phyloP scores from a whole-genome alignment of 2,888 invertebrate genomes.

The Microctonus brassicae region DNA sequence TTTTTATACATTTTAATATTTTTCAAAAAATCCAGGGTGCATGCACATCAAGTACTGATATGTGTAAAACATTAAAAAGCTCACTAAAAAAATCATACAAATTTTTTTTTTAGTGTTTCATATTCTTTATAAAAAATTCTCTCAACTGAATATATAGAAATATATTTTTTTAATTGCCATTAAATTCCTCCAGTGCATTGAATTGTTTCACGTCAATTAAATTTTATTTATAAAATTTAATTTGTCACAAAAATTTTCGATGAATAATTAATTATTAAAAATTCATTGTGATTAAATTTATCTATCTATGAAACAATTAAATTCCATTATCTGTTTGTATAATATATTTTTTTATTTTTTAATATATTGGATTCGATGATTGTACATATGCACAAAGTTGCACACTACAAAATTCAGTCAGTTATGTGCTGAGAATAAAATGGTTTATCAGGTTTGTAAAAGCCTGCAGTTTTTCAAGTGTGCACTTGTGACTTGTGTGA shows the following conservation, averaged over 20 bases:
- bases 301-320: background rate
- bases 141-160: background rate
- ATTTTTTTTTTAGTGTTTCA: background rate
- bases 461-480: conserved; percentile 21
- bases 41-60: background rate
- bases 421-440: background rate
- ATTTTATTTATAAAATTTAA: background rate
- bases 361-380: conserved; percentile 2
- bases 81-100: background rate
- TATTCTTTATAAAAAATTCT: background rate
- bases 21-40: background rate
- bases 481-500: conserved; percentile 16
- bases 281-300: background rate
- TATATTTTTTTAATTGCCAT: background rate
- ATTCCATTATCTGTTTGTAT: background rate
- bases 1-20: too few species aligned
- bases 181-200: background rate
- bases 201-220: background rate
- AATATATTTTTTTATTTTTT: background rate
- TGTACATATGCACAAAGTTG: background rate
- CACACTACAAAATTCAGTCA: background rate
- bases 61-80: background rate
- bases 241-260: background rate
- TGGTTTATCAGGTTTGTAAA: conserved; percentile 20
- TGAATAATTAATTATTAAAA: too few species aligned